These are phyloP conservation scores for Augochlorella aurata DNA, from an alignment of 2,888 invertebrate species.

Conservation along the genomic window DNA sequence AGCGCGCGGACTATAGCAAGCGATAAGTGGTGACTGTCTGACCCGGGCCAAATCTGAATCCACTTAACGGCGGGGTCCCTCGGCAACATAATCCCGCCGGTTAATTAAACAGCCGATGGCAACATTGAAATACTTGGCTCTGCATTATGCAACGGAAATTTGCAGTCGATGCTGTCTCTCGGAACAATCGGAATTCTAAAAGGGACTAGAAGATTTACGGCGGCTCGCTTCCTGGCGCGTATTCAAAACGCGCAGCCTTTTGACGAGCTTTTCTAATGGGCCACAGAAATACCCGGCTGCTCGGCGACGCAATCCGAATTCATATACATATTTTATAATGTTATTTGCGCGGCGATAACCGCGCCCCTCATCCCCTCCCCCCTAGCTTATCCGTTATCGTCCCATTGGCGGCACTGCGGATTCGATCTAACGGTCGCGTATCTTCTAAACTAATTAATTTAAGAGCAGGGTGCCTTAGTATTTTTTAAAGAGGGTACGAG, in stretches of 20 bases:
- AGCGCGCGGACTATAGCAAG: background rate
- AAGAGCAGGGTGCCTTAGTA: too few species aligned
- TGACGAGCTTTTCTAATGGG: conserved; percentile 5
- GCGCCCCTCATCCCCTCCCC: too few species aligned
- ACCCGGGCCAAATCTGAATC: background rate
- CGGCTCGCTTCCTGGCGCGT: conserved; percentile 7
- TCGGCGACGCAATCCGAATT: background rate
- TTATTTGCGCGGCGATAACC: background rate
- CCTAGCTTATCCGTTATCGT: too few species aligned
- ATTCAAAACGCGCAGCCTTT: conserved; percentile 10
- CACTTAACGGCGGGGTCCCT: background rate
- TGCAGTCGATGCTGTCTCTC: background rate
- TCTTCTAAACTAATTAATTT: too few species aligned
- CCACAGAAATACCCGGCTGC: background rate
- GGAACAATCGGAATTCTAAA: conserved; percentile 10
- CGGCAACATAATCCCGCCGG: background rate
- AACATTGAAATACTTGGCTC: conserved; percentile 7
- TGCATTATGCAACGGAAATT: conserved; percentile 1
- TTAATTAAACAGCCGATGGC: conserved; percentile 5
- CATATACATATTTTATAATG: conserved; percentile 8
- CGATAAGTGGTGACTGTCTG: background rate
- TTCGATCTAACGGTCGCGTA: too few species aligned
- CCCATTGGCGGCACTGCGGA: too few species aligned
- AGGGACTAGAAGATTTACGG: conserved; percentile 14
- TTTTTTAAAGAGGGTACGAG: too few species aligned